Conservation (phyloP, 2,888 invertebrate genomes). For the Archips crataeganus region DNA sequence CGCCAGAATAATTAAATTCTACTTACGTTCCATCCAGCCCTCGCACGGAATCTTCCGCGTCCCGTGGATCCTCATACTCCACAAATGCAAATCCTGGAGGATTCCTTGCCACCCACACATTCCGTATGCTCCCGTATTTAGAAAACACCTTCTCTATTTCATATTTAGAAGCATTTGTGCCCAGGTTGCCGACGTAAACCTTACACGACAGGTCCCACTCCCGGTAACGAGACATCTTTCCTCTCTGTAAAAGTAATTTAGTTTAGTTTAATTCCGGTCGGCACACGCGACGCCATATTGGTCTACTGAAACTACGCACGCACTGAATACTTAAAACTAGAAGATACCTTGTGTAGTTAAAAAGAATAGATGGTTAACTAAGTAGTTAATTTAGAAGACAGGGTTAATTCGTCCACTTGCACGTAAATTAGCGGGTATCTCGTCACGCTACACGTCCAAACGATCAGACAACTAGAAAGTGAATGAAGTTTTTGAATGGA, state of each 20-base stretch:
- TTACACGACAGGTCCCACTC: conserved; percentile 96
- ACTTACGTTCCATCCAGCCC: conserved; percentile 91
- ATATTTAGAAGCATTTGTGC: conserved; percentile 95
- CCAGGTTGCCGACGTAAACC: conserved; percentile 96
- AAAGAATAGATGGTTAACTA: neutral
- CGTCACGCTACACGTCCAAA: neutral
- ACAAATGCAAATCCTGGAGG: conserved; percentile 97
- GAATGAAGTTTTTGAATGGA: conserved; percentile 9
- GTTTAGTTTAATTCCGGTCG: conserved; percentile 29
- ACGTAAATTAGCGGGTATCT: neutral
- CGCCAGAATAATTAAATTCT: conserved; percentile 13
- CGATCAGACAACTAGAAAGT: neutral
- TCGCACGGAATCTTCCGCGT: conserved; percentile 94
- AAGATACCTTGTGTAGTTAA: conserved; percentile 8
- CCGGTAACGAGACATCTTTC: conserved; percentile 88
- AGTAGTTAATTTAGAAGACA: neutral
- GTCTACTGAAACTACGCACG: conserved; percentile 15
- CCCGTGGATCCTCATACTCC: conserved; percentile 95
- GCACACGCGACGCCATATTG: conserved; percentile 59
- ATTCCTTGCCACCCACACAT: conserved; percentile 97
- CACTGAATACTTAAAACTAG: conserved; percentile 1
- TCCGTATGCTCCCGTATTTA: conserved; percentile 95
- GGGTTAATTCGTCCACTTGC: neutral
- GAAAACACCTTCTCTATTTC: conserved; percentile 95
- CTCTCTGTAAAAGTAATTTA: conserved; percentile 56